Base-by-base conservation (phyloP, 2,797 vertebrate genomes). In the Protosalanx chinensis region DNA sequence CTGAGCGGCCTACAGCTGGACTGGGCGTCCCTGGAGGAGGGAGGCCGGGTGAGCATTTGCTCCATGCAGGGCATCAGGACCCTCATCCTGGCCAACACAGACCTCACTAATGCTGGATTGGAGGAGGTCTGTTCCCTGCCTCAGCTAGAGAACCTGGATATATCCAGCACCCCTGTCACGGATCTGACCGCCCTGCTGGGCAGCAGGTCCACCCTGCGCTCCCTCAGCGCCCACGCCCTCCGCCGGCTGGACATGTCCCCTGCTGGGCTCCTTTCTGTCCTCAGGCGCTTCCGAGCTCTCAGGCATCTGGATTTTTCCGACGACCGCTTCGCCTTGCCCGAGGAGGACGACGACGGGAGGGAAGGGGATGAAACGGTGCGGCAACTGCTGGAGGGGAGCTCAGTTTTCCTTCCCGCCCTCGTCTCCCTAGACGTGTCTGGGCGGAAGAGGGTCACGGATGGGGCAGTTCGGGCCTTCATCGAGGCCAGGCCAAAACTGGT, bases 231-330 rank as follows among this genome's bases (percentile, higher is more conserved):
- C 89, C 96, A 99, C 79, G 91, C 94, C 76, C 90, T 97, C 75
- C 93, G 91, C 85, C 94, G 91, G 82, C 90, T 98, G 84, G 93
- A 95, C 74, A 97, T 95, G 96, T 93, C 93, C 0, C 93, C 95
- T 0, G 88, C 92, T 4, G 92, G 93, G 78, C 86, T 97, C 75
- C 77, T 97, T 72, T 93, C 90, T 56, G 93, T 98, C 67, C 91
- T 93, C 37, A 64, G 80, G 72, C 91, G 85, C 37, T 88, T 93
- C 64, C 72, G 79, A 0, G 30, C 72, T 23, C 91, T 99, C 80
- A 95, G 93, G 73, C 96, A 98, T 79, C 90, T 99, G 72, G 97
- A 99, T 87, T 94, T 98, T 84, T 98, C 97, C 0, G 94, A 97
- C 58, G 94, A 98, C 84, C 96, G 94, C 79, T 94, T 96, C 53